A percentile compares a stretch with the other conserved stretches of the same genome.
These are phyloP conservation scores for Sebastes nivosus DNA, from an alignment of 2,797 vertebrate species.

Conservation along the genomic window DNA sequence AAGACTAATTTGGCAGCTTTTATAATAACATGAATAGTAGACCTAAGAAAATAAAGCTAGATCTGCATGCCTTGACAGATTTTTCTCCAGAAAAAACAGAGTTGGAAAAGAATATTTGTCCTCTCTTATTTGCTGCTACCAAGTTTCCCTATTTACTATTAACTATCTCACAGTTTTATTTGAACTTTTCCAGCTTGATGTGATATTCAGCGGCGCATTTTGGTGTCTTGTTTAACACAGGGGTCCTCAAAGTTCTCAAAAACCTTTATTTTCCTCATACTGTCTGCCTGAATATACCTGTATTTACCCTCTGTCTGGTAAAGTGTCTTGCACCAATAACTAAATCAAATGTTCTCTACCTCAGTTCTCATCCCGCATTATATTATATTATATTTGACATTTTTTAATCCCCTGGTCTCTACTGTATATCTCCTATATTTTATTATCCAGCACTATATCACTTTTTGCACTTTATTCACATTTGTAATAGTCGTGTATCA, in stretches of 20 bases:
- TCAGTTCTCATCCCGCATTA: too few relatives aligned
- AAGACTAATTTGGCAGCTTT: background rate
- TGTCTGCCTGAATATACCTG: too few relatives aligned
- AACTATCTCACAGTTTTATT: background rate
- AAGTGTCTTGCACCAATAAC: background rate
- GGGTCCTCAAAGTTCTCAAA: too few relatives aligned
- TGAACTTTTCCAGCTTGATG: background rate
- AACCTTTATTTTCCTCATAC: too few relatives aligned
- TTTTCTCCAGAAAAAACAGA: background rate
- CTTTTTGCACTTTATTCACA: too few relatives aligned
- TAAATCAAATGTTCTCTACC: background rate
- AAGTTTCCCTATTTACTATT: background rate
- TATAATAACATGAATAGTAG: background rate
- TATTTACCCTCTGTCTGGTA: too few relatives aligned
- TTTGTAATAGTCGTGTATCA: too few relatives aligned
- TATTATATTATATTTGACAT: too few relatives aligned
- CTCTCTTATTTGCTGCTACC: background rate
- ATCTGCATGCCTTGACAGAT: background rate
- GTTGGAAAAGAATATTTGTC: background rate
- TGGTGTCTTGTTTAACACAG: background rate
- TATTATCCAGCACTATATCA: too few relatives aligned
- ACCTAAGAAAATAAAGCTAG: background rate
- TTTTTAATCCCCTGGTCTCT: too few relatives aligned
- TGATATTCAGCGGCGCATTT: background rate
- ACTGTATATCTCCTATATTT: too few relatives aligned